Conservation (phyloP, 1,140 invertebrate species). For the Dinoponera quadriceps region DNA sequence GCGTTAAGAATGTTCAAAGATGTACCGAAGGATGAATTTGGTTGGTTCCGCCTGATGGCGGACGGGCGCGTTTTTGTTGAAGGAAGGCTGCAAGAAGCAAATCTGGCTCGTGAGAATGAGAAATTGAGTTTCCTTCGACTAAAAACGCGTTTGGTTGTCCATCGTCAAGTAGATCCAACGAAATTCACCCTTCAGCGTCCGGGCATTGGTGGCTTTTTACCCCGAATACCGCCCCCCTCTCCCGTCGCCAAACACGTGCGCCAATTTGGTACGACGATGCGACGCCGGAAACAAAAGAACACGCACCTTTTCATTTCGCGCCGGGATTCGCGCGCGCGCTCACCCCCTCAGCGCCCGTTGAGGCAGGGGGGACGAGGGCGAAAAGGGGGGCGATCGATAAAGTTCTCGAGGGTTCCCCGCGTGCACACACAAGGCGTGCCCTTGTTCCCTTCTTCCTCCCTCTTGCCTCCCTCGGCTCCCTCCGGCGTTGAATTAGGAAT, state of each 20-base stretch:
- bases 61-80: too few species aligned
- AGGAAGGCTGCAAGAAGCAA: too few species aligned
- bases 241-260: background rate
- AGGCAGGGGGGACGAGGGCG: background rate
- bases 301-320: slow-evolving; percentile 11
- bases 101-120: too few species aligned
- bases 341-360: background rate
- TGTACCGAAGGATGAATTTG: too few species aligned
- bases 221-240: background rate
- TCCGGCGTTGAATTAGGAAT: slow-evolving; percentile 71
- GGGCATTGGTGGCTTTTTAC: too few species aligned
- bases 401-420: slow-evolving; percentile 66
- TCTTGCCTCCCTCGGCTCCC: background rate
- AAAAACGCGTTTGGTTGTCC: too few species aligned
- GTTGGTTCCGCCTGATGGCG: too few species aligned
- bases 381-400: slow-evolving; percentile 61
- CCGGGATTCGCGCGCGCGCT: slow-evolving; percentile 1
- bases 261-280: background rate
- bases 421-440: slow-evolving; percentile 31
- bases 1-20: too few species aligned
- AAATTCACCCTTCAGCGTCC: too few species aligned
- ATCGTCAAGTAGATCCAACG: too few species aligned
- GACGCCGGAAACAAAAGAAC: background rate
- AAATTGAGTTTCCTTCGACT: too few species aligned
- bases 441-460: slow-evolving; percentile 1